Evolutionary conservation across 2,888 invertebrate species (phyloP), one percentile per base, ranked within the genome.

Genomic region (Cheilosia soror): DNA sequence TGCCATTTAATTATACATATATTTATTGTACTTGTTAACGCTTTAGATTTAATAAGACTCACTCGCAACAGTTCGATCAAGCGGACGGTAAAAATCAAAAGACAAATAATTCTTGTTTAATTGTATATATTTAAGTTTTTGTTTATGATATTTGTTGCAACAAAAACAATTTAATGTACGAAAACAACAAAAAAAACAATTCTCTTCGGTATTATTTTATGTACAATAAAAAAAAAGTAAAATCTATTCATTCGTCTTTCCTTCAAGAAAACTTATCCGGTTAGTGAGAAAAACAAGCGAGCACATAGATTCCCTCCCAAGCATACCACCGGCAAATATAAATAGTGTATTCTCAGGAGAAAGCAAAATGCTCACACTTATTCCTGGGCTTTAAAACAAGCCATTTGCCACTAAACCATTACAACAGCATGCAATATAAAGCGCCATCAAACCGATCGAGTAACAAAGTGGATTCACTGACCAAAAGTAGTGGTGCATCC

Each of bases 331-430:
- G 31, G 44, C 58, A 68, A 84, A 65, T 31, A 44, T 20, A 88
- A 85, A 66, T 51, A 49, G 49, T 71, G 68, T 20, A 29, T 66
- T 33, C n/a, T 42, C 31, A 47, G 42, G 57, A 65, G 58, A 44
- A 42, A 42, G 7, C 20, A 20, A 20, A 20, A 31, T n/a, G 47
- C 40, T 25, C 20, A 25, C n/a, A 44, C 66, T 33, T 9, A 29
- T 42, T 51, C 11, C 15, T 33, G 11, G 81, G 85, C 85, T 85
- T 69, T 85, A 85, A 85, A 85, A 85, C 85, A 85, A 85, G 85
- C 85, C 85, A 81, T 85, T 81, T 68, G 62, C 76, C 85, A 58
- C 76, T 51, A 25, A 40, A 77, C 47, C 85, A 85, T 80, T 81
- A 62, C 68, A 51, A 85, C 85, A 72, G 81, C 85, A 85, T 33